Evolutionary conservation across 2,797 vertebrate species (phyloP).

Genomic region (Brachyalestes nurse): DNA sequence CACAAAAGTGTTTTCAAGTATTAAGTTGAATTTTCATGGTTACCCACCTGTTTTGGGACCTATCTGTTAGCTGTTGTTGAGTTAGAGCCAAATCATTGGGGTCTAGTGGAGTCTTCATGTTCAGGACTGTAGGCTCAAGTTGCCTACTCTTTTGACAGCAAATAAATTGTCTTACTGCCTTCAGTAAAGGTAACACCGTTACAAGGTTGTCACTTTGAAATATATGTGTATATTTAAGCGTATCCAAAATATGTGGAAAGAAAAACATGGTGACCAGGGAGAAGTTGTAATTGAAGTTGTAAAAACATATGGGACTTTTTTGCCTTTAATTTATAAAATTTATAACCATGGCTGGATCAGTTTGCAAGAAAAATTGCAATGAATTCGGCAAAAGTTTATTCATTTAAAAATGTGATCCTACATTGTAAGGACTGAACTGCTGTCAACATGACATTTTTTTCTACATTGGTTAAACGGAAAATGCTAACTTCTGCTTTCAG

Average conservation of each 20-base stretch:
- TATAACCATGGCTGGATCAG: neutral
- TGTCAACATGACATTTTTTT: neutral
- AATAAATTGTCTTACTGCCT: neutral
- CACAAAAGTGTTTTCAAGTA: no score
- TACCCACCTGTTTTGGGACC: neutral
- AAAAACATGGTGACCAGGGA: neutral
- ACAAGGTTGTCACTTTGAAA: conserved; percentile 2
- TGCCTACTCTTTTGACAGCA: neutral
- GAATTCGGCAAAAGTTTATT: neutral
- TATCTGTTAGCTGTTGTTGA: neutral
- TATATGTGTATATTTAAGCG: neutral
- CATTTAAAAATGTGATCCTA: neutral
- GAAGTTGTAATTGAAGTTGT: neutral
- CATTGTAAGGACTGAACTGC: neutral
- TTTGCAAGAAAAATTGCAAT: neutral
- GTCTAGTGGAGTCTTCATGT: neutral
- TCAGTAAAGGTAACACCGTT: neutral
- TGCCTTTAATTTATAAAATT: neutral
- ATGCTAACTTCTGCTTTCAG: no score
- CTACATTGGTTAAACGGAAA: no score
- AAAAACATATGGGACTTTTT: neutral
- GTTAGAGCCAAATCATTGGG: neutral
- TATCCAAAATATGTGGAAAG: conserved; percentile 7
- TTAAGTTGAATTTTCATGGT: neutral
- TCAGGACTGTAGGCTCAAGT: neutral